Evolutionary conservation across 30 jellyfish, hydroid and myxozoan genomes (phyloP).

Genomic region (Aurelia aurita complex sp. Pacific): DNA sequence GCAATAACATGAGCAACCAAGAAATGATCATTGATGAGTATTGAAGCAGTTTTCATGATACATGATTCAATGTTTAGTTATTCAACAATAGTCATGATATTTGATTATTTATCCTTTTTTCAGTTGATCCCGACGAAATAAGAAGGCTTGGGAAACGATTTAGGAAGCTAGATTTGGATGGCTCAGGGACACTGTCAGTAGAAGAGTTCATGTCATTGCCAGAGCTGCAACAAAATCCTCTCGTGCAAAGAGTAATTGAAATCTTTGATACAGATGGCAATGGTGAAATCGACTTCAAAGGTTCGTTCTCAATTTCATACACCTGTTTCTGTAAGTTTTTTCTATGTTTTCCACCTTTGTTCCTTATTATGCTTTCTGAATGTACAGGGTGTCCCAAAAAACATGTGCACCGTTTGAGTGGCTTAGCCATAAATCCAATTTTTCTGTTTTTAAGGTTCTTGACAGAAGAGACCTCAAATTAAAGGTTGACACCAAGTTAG

Average conservation of each 20-base stretch:
- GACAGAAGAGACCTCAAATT: too few species aligned
- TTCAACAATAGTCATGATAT: background rate
- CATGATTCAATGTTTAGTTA: background rate
- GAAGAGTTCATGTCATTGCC: constrained; percentile 98
- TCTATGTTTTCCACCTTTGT: too few species aligned
- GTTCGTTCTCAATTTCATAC: constrained; percentile 23
- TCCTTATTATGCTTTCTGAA: too few species aligned
- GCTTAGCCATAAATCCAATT: too few species aligned
- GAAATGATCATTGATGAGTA: background rate
- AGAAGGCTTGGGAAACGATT: constrained; percentile 91
- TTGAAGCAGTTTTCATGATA: background rate
- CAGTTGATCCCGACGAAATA: constrained; percentile 93
- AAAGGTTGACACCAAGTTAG: too few species aligned
- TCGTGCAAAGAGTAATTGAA: constrained; percentile 94
- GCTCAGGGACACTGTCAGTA: constrained; percentile 91
- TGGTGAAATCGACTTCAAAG: constrained; percentile 96
- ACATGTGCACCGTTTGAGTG: too few species aligned
- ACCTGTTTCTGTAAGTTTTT: too few species aligned
- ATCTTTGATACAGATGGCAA: constrained; percentile 99
- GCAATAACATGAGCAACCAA: too few species aligned
- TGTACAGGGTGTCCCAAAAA: too few species aligned
- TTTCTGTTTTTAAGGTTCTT: too few species aligned
- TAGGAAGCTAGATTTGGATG: constrained; percentile 90
- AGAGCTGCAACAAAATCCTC: constrained; percentile 95
- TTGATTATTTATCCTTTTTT: background rate